A percentile compares a stretch with the other conserved stretches of the same genome.
phyloP scores from a whole-genome alignment of 2,888 invertebrate genomes.

The Pimpla rufipes region DNA sequence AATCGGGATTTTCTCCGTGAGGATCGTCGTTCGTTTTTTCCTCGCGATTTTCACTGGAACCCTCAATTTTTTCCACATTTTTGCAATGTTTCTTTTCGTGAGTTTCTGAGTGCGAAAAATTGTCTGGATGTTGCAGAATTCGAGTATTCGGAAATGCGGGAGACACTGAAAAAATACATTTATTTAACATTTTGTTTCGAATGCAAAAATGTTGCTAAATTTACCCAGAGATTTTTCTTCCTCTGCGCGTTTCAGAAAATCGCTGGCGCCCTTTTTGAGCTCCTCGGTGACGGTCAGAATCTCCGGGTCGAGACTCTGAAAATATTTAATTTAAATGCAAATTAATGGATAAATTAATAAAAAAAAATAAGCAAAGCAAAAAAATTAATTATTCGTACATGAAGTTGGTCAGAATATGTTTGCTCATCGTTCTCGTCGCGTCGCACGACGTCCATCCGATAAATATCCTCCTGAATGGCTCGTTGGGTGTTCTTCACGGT shows the following conservation, averaged over 20 bases:
- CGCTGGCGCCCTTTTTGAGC: conserved; percentile 73
- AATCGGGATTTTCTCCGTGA: no score
- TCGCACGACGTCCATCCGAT: conserved; percentile 75
- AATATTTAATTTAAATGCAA: background rate
- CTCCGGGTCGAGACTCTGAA: conserved; percentile 54
- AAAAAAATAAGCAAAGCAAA: background rate
- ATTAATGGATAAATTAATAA: background rate
- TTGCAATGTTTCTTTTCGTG: background rate
- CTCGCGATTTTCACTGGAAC: background rate
- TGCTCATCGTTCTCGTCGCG: conserved; percentile 62
- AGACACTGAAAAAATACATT: conserved; percentile 15
- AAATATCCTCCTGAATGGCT: conserved; percentile 75
- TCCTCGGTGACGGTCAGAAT: conserved; percentile 68
- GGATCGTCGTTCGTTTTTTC: background rate
- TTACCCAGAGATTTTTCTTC: conserved; percentile 41
- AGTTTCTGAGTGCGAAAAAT: conserved; percentile 12
- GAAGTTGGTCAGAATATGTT: conserved; percentile 1
- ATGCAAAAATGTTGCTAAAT: background rate
- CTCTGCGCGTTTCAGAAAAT: conserved; percentile 74
- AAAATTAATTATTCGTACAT: conserved; percentile 24
- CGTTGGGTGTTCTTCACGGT: conserved; percentile 69
- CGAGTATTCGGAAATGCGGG: conserved; percentile 21
- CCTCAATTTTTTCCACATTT: background rate
- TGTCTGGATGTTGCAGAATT: conserved; percentile 3
- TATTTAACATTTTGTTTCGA: background rate